Evolutionary conservation across 2,797 vertebrate genomes (phyloP), one percentile per base, ranked within the genome.

Genomic region (Knipowitschia caucasica): DNA sequence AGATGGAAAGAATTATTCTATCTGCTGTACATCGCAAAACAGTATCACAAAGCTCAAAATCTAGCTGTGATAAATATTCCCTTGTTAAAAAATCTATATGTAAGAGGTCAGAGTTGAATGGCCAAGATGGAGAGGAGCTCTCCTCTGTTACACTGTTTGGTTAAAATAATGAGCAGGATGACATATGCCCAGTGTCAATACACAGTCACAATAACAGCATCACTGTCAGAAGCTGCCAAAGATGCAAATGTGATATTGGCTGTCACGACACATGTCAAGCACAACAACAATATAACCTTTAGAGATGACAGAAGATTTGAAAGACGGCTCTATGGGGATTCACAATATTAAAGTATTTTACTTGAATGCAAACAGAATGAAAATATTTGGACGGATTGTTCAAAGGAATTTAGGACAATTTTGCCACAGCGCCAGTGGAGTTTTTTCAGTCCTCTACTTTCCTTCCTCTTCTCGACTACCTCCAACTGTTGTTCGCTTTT

Each of bases 121-220:
- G 55, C 71, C 53, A 31, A 50, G 70, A 77, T 64, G 52, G 9
- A 5, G 7, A 36, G 35, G 9, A 29, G 39, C 38, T 59, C 25
- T 43, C 59, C 62, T 67, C 47, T 8, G 67, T 79, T 77, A 59
- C 61, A 58, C 70, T 26, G 71, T 80, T 86, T 69, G 66, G 61
- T 43, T 52, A 78, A 80, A 88, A 86, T 90, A 90, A 91, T 86
- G 87, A 90, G 86, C 67, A 46, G 64, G 72, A 80, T 84, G 85
- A 84, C 84, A 88, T 83, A 83, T 77, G 79, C 76, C 53, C 50
- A 53, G 43, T 77, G 66, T 88, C 83, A 58, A 89, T 85, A 77
- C 67, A 67, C 67, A 85, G 81, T 84, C 73, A 73, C 86, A 80
- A 68, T 69, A 79, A 75, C 76, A 64, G 53, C 78, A 59, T 81